Evolutionary conservation across 2,797 vertebrate species (phyloP), one percentile per base, ranked within the genome.

Genomic region (Coreius guichenoti): DNA sequence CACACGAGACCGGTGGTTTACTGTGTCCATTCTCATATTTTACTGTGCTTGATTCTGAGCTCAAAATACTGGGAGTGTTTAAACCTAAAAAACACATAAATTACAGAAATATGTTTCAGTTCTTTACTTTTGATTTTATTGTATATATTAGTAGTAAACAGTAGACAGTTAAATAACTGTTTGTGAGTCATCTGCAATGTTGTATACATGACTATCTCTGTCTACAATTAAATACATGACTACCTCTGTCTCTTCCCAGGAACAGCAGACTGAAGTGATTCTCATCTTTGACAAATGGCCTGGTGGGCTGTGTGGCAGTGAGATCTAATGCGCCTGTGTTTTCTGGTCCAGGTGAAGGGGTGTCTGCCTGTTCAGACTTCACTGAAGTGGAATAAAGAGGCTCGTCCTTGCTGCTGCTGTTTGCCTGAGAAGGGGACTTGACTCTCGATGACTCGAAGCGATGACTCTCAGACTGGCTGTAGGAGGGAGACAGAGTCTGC

Each of bases 21-120:
- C 96, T 94, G 92, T 99, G 97, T 89, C 98, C 98, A 65, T 99
- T 99, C 94, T 99, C 98, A 95, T 98, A 96, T 96, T 99, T 99
- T 95, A 99, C 96, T 96, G 98, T 95, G 94, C 97, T 94, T 89
- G 97, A 96, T 89, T 96, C 94, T 63, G 97, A 95, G 94, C 95
- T 96, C 92, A 97, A 94, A 95, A 99, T 95, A 94, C 95, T 97
- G 89, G 97, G 95, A 91, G 96, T 95, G 89, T 92, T 96, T 91
- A 98, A 95, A 92, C 97, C 97, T 97, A 94, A 95, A 95, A 95
- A 95, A 95, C 94, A 95, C 33, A 39, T 92, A 93, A 95, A 94
- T 95, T 93, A 95, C 91, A 68, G 94, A 29, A 33, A 73, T 43
- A 78, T 3, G 12, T 19, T 68, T 45, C 1, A 43, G 21, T 29